These are phyloP conservation scores for Chinchilla lanigera DNA, from an alignment of 2,113 vertebrate genomes.

Conservation along the genomic window DNA sequence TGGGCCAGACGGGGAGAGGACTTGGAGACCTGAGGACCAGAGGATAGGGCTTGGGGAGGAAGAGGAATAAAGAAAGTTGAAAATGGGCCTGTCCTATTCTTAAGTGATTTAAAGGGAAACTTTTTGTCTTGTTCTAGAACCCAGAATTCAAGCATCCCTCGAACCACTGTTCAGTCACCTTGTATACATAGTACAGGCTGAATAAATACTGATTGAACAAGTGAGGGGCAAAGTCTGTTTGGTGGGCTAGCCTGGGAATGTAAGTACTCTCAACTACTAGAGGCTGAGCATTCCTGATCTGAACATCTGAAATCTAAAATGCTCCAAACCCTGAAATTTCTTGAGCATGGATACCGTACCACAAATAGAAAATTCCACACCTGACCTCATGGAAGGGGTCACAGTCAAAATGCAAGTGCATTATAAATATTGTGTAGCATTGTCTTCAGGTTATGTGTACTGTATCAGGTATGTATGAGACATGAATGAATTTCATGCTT, in stretches of 20 bases:
- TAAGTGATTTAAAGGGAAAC: not conserved
- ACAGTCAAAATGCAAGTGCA: not conserved
- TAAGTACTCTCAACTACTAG: not conserved
- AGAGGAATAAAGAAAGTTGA: not conserved
- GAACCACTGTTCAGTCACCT: not conserved
- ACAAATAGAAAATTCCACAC: not conserved
- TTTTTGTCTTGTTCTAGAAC: not conserved
- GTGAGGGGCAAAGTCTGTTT: not conserved
- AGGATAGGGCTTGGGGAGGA: not conserved
- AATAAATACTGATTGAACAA: not conserved
- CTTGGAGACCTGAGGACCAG: not conserved
- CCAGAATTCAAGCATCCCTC: not conserved
- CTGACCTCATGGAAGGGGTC: not conserved
- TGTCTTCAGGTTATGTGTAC: not conserved
- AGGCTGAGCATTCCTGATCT: not conserved
- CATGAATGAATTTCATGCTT: not conserved
- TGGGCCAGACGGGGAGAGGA: fast-evolving
- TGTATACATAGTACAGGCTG: not conserved
- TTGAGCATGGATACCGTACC: not conserved
- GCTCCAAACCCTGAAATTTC: not conserved
- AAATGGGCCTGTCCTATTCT: not conserved
- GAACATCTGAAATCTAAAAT: not conserved
- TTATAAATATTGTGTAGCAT: not conserved
- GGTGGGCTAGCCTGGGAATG: not conserved
- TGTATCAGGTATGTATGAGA: not conserved